These are phyloP conservation scores for Polyommatus iphigenia DNA, from an alignment of 2,888 invertebrate genomes.

Conservation along the genomic window DNA sequence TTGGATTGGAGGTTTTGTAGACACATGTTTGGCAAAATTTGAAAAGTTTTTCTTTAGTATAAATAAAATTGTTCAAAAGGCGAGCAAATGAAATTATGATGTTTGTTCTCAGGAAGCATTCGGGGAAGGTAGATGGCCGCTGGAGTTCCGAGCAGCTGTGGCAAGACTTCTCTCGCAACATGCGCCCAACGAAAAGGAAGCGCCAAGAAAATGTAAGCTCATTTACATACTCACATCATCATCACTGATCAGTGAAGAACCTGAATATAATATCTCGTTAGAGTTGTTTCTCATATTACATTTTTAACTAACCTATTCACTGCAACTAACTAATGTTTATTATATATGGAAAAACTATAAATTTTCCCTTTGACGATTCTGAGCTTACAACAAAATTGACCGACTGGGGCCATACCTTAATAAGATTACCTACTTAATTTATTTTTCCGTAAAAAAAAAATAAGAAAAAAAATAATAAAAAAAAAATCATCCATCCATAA, in stretches of 20 bases:
- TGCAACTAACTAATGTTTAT: no score
- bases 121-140: slow-evolving; percentile 89
- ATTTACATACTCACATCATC: slow-evolving; percentile 33
- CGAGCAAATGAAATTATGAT: not conserved
- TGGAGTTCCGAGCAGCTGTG: slow-evolving; percentile 93
- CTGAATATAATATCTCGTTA: not conserved
- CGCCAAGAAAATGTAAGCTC: slow-evolving; percentile 69
- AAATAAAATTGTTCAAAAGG: not conserved
- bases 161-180: slow-evolving; percentile 88
- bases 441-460: no score
- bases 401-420: no score
- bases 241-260: not conserved
- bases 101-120: slow-evolving; percentile 82
- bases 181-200: slow-evolving; percentile 74
- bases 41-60: not conserved
- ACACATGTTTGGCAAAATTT: not conserved
- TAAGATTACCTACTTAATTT: no score
- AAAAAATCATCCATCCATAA: not conserved
- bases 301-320: no score
- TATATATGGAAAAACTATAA: no score
- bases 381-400: no score
- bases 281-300: no score
- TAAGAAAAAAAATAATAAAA: no score
- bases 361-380: no score
- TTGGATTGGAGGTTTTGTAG: not conserved